Conservation (phyloP, 2,888 invertebrate genomes). For the Lithophane socia region DNA sequence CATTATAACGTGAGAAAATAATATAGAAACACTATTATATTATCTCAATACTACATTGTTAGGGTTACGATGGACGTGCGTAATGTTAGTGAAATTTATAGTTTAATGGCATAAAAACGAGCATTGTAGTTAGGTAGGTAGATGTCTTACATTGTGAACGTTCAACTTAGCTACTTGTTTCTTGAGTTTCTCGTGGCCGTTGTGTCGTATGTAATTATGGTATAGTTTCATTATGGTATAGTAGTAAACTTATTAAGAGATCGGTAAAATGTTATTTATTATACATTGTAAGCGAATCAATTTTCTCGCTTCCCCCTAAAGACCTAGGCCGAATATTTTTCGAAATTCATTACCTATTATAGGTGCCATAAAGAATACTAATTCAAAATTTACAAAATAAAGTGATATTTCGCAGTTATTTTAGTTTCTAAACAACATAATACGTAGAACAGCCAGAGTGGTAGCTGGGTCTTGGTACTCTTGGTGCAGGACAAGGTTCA, state of each 20-base stretch:
- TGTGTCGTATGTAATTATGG: neutral
- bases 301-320: too few species aligned
- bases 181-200: constrained; percentile 7
- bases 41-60: constrained; percentile 61
- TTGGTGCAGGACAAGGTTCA: neutral
- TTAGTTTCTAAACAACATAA: neutral
- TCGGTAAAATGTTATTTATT: neutral
- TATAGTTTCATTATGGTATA: neutral
- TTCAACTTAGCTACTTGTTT: constrained; percentile 11
- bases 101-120: constrained; percentile 54
- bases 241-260: neutral
- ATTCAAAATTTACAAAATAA: too few species aligned
- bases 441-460: neutral
- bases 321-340: too few species aligned
- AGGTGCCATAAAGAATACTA: too few species aligned
- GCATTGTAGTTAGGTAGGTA: constrained; percentile 38
- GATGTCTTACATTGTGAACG: constrained; percentile 27
- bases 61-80: constrained; percentile 41
- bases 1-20: constrained; percentile 66
- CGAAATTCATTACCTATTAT: too few species aligned
- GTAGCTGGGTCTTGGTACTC: neutral
- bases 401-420: too few species aligned
- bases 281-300: too few species aligned
- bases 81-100: constrained; percentile 64
- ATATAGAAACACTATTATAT: constrained; percentile 62